Percentiles rank a stretch among this genome's conserved stretches.
Conservation (phyloP, 2,797 vertebrate genomes). For the Serranus cabrilla region DNA sequence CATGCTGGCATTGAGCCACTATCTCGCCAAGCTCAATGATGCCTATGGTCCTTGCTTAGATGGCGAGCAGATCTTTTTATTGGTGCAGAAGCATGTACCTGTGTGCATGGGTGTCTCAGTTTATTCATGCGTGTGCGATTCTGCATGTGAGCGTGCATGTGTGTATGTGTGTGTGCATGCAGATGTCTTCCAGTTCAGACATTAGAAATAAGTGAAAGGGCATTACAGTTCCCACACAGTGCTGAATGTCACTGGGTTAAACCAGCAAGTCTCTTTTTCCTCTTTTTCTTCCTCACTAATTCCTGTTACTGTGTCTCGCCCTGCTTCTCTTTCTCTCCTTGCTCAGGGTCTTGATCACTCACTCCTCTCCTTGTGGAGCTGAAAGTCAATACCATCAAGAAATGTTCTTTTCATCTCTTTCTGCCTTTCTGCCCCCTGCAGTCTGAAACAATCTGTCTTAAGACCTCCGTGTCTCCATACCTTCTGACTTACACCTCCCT, state of each 20-base stretch:
- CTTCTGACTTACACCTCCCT: neutral
- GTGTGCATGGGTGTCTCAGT: neutral
- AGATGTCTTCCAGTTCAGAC: conserved; percentile 13
- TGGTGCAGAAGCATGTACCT: neutral
- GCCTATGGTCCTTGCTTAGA: neutral
- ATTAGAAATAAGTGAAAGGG: conserved; percentile 46
- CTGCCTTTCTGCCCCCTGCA: neutral
- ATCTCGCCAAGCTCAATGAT: conserved; percentile 5
- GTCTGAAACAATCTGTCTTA: neutral
- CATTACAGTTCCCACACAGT: conserved; percentile 21
- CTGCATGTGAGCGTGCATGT: conserved; percentile 4
- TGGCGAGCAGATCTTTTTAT: neutral
- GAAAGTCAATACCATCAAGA: conserved; percentile 4
- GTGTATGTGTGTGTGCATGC: conserved; percentile 26
- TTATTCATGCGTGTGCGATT: conserved; percentile 11
- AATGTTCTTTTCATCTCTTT: neutral
- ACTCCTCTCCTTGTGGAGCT: neutral
- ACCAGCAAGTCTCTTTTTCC: conserved; percentile 2
- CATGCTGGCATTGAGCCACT: conserved; percentile 56
- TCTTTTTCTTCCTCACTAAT: neutral
- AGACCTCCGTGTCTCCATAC: neutral
- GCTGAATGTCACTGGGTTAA: conserved; percentile 37
- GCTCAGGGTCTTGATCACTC: neutral
- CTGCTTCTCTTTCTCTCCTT: neutral
- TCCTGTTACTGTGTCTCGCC: neutral